Evolutionary conservation across 2,113 vertebrate genomes (phyloP).

Genomic region (Craseonycteris thonglongyai): DNA sequence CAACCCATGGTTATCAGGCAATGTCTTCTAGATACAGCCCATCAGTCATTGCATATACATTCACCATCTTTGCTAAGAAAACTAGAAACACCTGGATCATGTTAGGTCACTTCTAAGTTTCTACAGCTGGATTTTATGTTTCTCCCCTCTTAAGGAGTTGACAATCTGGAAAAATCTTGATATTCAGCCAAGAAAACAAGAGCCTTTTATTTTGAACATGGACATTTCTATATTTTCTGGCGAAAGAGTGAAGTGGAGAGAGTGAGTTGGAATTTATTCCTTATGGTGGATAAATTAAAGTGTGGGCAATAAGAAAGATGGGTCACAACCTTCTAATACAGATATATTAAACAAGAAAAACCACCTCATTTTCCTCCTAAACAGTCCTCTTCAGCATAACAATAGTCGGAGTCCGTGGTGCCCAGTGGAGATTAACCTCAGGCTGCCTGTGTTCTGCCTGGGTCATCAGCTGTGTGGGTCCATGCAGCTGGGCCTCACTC

Average conservation of each 20-base stretch:
- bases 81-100: conserved; percentile 63
- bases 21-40: background rate
- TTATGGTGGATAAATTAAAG: conserved; percentile 56
- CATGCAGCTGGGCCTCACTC: conserved; percentile 30
- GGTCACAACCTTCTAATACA: background rate
- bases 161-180: conserved; percentile 68
- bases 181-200: conserved; percentile 63
- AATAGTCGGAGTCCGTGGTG: background rate
- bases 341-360: background rate
- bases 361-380: background rate
- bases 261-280: conserved; percentile 59
- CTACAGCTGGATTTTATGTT: conserved; percentile 67
- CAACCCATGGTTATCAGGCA: background rate
- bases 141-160: conserved; percentile 67
- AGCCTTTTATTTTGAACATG: conserved; percentile 53
- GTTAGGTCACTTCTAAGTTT: conserved; percentile 62
- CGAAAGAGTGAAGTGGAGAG: background rate
- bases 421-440: background rate
- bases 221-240: conserved; percentile 59
- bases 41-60: background rate
- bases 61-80: conserved; percentile 38
- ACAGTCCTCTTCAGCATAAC: background rate
- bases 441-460: background rate
- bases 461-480: conserved; percentile 10
- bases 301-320: background rate